phyloP scores from a whole-genome alignment of 2,113 vertebrate genomes.

The Enhydra lutris region DNA sequence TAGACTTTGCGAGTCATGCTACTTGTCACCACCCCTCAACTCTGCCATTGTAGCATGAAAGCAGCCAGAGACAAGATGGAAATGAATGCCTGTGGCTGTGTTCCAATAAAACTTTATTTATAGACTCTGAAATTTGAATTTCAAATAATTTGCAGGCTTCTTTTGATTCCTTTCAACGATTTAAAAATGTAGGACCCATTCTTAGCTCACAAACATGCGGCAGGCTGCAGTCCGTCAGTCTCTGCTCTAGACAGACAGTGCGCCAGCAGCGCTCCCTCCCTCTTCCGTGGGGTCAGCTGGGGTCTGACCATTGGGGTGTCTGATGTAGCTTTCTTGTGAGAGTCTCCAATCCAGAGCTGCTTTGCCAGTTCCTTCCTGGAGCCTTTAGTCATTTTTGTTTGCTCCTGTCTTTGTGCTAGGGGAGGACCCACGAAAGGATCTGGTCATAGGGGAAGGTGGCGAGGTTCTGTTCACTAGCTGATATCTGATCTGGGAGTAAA shows the following conservation, averaged over 20 bases:
- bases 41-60: neutral
- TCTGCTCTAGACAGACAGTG: too few relatives aligned
- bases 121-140: slow-evolving; percentile 32
- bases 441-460: neutral
- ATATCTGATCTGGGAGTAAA: neutral
- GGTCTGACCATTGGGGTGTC: neutral
- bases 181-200: slow-evolving; percentile 2
- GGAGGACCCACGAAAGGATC: neutral
- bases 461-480: neutral
- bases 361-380: neutral
- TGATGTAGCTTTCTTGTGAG: neutral
- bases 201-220: neutral
- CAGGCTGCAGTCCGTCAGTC: neutral
- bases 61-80: neutral
- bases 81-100: neutral
- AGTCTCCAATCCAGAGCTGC: neutral
- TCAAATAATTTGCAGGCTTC: neutral
- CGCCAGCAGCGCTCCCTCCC: rapidly evolving
- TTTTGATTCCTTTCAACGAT: neutral
- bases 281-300: neutral
- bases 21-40: neutral
- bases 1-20: neutral
- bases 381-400: neutral
- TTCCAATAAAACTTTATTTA: slow-evolving; percentile 43
- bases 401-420: rapidly evolving